Conservation (phyloP, 1,140 invertebrate genomes). For the honey bee (Apis mellifera) region DNA sequence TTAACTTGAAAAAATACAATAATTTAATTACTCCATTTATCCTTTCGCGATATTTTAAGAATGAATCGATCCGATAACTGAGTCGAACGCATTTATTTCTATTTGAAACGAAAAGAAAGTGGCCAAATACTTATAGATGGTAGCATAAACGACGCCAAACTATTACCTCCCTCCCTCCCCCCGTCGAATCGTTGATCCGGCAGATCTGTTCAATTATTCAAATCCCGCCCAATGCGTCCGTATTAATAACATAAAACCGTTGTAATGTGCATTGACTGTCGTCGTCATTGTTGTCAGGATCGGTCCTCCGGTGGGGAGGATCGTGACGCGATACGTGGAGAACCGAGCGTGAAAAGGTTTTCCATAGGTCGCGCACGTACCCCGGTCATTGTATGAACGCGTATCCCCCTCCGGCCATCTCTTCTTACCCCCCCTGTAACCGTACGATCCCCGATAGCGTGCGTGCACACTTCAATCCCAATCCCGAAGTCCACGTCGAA, state of each 20-base stretch:
- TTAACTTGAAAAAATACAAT: too few species aligned
- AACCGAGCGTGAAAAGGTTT: slow-evolving; percentile 69
- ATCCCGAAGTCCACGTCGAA: slow-evolving; percentile 55
- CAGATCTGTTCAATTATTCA: slow-evolving; percentile 74
- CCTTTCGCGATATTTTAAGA: too few species aligned
- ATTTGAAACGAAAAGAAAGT: too few species aligned
- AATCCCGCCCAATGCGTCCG: slow-evolving; percentile 68
- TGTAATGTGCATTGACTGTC: slow-evolving; percentile 75
- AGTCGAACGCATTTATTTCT: too few species aligned
- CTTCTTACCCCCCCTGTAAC: slow-evolving; percentile 20
- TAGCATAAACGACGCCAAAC: too few species aligned
- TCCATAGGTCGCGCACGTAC: slow-evolving; percentile 43
- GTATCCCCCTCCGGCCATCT: slow-evolving; percentile 5
- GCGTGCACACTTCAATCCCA: slow-evolving; percentile 52
- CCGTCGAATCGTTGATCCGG: slow-evolving; percentile 36
- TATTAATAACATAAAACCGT: slow-evolving; percentile 77
- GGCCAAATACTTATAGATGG: too few species aligned
- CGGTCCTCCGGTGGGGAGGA: slow-evolving; percentile 45
- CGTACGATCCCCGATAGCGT: not conserved
- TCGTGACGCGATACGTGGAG: slow-evolving; percentile 61
- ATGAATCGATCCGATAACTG: too few species aligned
- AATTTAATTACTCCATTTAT: too few species aligned
- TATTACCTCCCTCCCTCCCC: too few species aligned
- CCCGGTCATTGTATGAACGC: slow-evolving; percentile 38
- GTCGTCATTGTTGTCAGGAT: slow-evolving; percentile 34